Conservation (phyloP, 1,140 invertebrate genomes). For the Sycobia sp. region DNA sequence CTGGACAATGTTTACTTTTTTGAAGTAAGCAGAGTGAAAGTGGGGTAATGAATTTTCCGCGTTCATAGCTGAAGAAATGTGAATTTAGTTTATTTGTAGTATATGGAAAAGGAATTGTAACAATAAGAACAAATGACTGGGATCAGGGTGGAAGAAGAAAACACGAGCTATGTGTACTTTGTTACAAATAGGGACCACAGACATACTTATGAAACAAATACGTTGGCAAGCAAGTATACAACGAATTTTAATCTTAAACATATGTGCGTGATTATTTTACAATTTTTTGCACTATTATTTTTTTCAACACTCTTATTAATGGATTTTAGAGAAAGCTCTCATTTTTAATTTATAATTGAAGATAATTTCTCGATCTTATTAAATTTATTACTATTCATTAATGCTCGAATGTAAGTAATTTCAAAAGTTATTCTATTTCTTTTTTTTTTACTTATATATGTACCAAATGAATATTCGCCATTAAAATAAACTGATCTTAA, state of each 20-base stretch:
- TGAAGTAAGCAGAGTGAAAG: not conserved
- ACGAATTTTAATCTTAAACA: conserved; percentile 26
- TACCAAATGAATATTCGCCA: not conserved
- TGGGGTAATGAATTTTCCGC: no score
- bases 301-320: conserved; percentile 9
- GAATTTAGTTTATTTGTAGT: not conserved
- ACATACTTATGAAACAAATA: conserved; percentile 35
- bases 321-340: conserved; percentile 30
- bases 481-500: no score
- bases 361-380: conserved; percentile 12
- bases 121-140: conserved; percentile 8
- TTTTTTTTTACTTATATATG: not conserved
- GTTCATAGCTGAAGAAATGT: no score
- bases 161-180: conserved; percentile 29
- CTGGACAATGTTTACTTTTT: not conserved
- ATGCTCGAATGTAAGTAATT: not conserved
- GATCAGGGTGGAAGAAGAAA: conserved; percentile 21
- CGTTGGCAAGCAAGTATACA: conserved; percentile 34
- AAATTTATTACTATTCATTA: not conserved
- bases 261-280: conserved; percentile 30
- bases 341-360: conserved; percentile 26
- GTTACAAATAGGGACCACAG: conserved; percentile 30
- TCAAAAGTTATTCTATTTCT: not conserved
- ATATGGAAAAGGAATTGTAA: not conserved
- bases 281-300: conserved; percentile 21